A percentile compares a stretch with the other conserved stretches of the same genome.
Conservation (phyloP, 2,797 vertebrate genomes). For the Austrolebias charrua region DNA sequence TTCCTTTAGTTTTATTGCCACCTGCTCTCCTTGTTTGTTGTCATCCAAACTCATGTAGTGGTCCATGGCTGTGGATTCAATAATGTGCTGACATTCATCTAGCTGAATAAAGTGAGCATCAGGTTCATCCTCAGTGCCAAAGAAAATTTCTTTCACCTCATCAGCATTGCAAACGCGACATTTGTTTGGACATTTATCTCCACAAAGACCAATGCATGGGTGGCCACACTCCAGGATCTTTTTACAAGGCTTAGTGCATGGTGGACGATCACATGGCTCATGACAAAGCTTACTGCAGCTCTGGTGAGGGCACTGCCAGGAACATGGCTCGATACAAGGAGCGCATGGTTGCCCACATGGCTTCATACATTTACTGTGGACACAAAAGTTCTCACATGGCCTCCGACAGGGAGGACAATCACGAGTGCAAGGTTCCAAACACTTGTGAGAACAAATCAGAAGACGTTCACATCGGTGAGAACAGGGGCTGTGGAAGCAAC, state of each 20-base stretch:
- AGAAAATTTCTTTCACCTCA: slow-evolving; percentile 90
- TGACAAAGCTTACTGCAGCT: slow-evolving; percentile 86
- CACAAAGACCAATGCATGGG: slow-evolving; percentile 89
- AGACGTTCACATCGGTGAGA: slow-evolving; percentile 72
- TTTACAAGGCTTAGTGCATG: slow-evolving; percentile 82
- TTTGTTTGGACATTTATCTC: slow-evolving; percentile 88
- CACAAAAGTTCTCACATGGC: slow-evolving; percentile 86
- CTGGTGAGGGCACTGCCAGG: slow-evolving; percentile 87
- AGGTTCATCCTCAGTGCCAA: slow-evolving; percentile 88
- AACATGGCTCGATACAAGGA: slow-evolving; percentile 86
- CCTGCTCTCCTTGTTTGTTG: slow-evolving; percentile 40
- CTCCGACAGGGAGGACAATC: slow-evolving; percentile 85
- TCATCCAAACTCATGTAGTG: slow-evolving; percentile 81
- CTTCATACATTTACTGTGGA: slow-evolving; percentile 87
- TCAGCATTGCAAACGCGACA: slow-evolving; percentile 85
- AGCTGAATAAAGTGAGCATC: slow-evolving; percentile 86
- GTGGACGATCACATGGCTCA: slow-evolving; percentile 87
- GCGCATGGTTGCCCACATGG: slow-evolving; percentile 83
- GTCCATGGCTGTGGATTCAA: slow-evolving; percentile 87
- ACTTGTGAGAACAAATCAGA: slow-evolving; percentile 89
- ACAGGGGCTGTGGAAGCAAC: slow-evolving; percentile 85
- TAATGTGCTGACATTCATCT: slow-evolving; percentile 88
- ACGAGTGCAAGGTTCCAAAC: slow-evolving; percentile 82
- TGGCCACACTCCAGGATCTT: slow-evolving; percentile 83
- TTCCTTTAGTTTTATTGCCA: slow-evolving; percentile 86